phyloP scores from a whole-genome alignment of 2,797 vertebrate genomes.

The Scyliorhinus canicula region DNA sequence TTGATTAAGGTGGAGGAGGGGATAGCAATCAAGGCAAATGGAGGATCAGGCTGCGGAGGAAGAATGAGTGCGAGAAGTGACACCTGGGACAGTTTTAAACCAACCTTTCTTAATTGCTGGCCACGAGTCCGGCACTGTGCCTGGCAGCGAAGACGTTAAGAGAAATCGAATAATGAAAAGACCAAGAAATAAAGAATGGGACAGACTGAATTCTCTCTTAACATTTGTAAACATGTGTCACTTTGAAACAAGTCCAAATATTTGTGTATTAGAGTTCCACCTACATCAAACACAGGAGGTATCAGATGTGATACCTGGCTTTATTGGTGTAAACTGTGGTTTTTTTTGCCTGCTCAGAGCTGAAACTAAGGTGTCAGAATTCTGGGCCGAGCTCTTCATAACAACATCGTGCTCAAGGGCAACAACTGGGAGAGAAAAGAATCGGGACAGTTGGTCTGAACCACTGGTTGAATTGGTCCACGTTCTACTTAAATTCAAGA shows the following conservation, averaged over 20 bases:
- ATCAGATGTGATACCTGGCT: not conserved
- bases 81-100: slow-evolving; percentile 58
- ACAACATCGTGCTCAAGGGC: not conserved
- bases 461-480: not conserved
- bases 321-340: not conserved
- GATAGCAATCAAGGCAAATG: not conserved
- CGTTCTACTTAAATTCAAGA: not conserved
- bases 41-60: slow-evolving; percentile 34
- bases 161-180: slow-evolving; percentile 62
- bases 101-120: slow-evolving; percentile 99
- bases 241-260: not conserved
- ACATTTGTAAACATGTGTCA: not conserved
- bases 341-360: not conserved
- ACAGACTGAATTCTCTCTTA: slow-evolving; percentile 45
- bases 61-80: slow-evolving; percentile 49
- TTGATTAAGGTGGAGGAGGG: not conserved
- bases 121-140: slow-evolving; percentile 89
- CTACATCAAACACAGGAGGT: not conserved
- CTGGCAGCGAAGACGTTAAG: slow-evolving; percentile 74
- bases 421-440: not conserved
- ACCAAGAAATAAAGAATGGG: slow-evolving; percentile 62
- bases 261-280: no score
- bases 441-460: not conserved
- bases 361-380: not conserved
- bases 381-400: not conserved